These are phyloP conservation scores for Antitype chi DNA, from an alignment of 2,888 invertebrate species.

Conservation along the genomic window DNA sequence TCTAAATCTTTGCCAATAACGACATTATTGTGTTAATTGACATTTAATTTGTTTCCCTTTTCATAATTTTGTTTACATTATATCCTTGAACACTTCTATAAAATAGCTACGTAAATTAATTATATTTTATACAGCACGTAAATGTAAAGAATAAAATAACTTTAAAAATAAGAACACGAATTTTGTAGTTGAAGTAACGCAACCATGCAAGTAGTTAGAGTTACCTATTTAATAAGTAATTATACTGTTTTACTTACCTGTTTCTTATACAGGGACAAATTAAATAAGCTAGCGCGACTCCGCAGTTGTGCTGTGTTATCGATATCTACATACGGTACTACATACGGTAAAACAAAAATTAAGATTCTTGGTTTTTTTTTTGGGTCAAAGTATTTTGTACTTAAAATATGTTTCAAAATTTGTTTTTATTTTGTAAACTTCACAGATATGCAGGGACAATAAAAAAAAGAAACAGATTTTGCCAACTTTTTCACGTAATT, in stretches of 20 bases:
- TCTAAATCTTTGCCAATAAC: neutral
- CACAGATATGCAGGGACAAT: no score
- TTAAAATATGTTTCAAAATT: no score
- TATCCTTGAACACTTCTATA: slow-evolving; percentile 10
- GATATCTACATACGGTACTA: no score
- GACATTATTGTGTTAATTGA: neutral
- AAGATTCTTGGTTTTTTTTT: no score
- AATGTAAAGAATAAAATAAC: slow-evolving; percentile 25
- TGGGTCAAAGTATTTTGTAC: no score
- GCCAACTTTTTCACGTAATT: no score
- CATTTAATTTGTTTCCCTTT: neutral
- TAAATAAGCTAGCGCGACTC: no score
- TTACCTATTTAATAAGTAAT: slow-evolving; percentile 3
- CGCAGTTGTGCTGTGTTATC: no score
- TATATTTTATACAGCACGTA: slow-evolving; percentile 50
- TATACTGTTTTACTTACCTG: neutral
- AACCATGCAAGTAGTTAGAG: slow-evolving; percentile 25
- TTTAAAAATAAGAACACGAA: slow-evolving; percentile 52
- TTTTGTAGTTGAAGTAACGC: slow-evolving; percentile 49
- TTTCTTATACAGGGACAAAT: neutral
- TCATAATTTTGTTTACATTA: neutral
- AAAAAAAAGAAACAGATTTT: no score
- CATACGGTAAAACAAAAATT: no score
- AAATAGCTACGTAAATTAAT: slow-evolving; percentile 10
- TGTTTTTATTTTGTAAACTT: no score